These are phyloP conservation scores for Tigriopus japonicus DNA, from an alignment of 1,140 invertebrate genomes.

Conservation along the genomic window DNA sequence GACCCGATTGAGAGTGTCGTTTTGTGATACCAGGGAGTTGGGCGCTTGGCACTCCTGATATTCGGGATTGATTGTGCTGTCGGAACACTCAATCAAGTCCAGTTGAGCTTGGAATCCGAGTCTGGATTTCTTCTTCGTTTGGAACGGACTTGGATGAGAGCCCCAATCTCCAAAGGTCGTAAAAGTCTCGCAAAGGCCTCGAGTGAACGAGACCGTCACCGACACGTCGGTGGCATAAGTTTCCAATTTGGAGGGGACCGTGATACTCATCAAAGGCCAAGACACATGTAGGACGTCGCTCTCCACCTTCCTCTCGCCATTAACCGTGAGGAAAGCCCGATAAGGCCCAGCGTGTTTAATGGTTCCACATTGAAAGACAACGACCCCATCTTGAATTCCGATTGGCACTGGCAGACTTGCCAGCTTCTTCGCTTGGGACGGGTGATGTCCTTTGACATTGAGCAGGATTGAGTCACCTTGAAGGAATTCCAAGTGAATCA, in stretches of 20 bases:
- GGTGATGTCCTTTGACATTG: too few relatives aligned
- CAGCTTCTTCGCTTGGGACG: too few relatives aligned
- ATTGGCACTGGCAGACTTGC: neutral
- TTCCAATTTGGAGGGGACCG: neutral
- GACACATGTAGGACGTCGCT: neutral
- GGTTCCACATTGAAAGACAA: slow-evolving; percentile 5
- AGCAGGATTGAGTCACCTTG: neutral
- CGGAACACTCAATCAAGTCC: neutral
- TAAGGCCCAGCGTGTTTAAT: neutral
- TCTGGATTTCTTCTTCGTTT: too few relatives aligned
- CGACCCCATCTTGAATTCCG: neutral
- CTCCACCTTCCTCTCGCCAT: neutral
- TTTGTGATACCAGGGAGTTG: neutral
- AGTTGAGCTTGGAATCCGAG: neutral
- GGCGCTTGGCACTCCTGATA: neutral
- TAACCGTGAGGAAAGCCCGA: neutral
- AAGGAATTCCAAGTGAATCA: neutral
- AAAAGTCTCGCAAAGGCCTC: neutral
- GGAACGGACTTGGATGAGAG: neutral
- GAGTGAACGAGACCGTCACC: neutral
- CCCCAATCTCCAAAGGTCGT: neutral
- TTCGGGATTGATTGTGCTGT: neutral
- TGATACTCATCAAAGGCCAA: neutral
- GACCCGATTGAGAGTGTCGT: neutral
- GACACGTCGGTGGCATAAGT: neutral